Base-by-base conservation (phyloP, 2,797 vertebrate species). In the Scarus forsteni region DNA sequence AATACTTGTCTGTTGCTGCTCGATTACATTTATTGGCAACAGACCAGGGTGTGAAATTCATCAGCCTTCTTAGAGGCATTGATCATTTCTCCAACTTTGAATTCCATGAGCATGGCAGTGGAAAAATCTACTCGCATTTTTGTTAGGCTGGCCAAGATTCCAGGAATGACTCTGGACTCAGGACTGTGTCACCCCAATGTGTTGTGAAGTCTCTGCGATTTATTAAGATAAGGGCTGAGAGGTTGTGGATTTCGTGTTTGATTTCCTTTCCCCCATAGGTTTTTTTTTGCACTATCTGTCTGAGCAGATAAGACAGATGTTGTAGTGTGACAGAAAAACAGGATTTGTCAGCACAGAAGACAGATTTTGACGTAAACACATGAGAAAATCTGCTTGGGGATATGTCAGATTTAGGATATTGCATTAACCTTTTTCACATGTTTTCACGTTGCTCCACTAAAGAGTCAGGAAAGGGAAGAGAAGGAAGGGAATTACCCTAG, bases 151-250 rank as follows among this genome's bases (percentile, higher is more conserved):
- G 50, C 50, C 16, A 44, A 43, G 42, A 58, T 45, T 43, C 63
- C 36, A 70, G 60, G 71, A 79, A 65, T 75, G 67, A 84, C 7
- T 84, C 59, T 49, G 66, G 49, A 35, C 53, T 52, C 56, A 42
- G 55, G 50, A 60, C 44, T 66, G 19, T 7, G 63, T 61, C 1
- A 1, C 40, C 70, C 65, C 49, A 52, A 60, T 65, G 40, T 58
- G 34, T 43, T 66, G 49, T 60, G 48, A 66, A 61, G 59, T 45
- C 53, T 53, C 8, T 3, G n/a, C 43, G 66, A 73, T 76, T 81
- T 16, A 86, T 88, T 58, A 54, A 77, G 66, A 84, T 77, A 83
- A 85, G 60, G 67, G 11, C 10, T 49, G 62, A 62, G 59, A 12
- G 36, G 34, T 35, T 72, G 46, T 10, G 12, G 1, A 76, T n/a